Evolutionary conservation across 2,797 vertebrate species (phyloP).

Genomic region (Rhinogobio ventralis): DNA sequence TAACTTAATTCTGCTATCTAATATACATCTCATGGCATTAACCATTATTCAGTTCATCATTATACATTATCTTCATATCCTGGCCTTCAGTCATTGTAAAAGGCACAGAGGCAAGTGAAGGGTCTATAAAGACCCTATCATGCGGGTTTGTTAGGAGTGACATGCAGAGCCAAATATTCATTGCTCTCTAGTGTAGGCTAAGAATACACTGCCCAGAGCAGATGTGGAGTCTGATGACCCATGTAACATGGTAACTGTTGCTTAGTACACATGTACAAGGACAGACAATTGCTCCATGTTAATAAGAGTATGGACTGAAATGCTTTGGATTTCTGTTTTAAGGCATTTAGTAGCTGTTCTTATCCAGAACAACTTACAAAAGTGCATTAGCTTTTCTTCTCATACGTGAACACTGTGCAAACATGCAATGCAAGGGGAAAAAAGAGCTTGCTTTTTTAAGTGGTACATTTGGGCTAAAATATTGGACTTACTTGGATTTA

Average conservation of each 20-base stretch:
- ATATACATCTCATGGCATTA: background rate
- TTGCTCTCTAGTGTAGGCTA: constrained; percentile 20
- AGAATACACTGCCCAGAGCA: constrained; percentile 33
- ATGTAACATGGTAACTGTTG: constrained; percentile 22
- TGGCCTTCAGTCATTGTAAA: constrained; percentile 11
- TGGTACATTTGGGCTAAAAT: background rate
- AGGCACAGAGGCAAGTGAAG: background rate
- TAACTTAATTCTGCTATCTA: background rate
- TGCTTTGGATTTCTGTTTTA: background rate
- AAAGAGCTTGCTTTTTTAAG: background rate
- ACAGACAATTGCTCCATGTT: background rate
- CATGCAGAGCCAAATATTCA: constrained; percentile 13
- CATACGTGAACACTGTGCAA: background rate
- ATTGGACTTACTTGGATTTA: background rate
- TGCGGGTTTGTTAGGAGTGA: constrained; percentile 29
- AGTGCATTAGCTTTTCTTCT: background rate
- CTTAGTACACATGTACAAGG: background rate
- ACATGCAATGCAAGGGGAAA: background rate
- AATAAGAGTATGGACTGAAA: background rate
- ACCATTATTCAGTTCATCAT: background rate
- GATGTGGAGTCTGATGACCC: background rate
- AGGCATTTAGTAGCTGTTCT: background rate
- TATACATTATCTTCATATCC: constrained; percentile 9
- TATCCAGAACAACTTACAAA: background rate
- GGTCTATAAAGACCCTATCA: background rate